Conservation (phyloP, 2,113 vertebrate species). For the Polypterus senegalus region DNA sequence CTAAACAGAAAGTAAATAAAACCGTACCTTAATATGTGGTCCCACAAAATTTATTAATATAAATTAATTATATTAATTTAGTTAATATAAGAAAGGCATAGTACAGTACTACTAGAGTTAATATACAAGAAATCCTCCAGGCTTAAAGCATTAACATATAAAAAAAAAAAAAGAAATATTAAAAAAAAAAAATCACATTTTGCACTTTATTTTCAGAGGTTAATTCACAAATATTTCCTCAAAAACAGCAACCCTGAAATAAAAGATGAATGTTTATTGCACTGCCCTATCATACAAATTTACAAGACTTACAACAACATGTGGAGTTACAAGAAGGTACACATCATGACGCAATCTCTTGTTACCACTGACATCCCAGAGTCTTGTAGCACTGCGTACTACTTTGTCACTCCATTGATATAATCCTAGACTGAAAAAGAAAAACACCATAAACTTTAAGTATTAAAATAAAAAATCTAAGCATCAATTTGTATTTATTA, state of each 20-base stretch:
- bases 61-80: no score
- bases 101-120: no score
- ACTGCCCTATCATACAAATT: no score
- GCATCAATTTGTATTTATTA: neutral
- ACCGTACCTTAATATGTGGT: neutral
- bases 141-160: no score
- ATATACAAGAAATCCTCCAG: no score
- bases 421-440: conserved; percentile 68
- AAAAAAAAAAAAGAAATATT: no score
- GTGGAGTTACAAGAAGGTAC: conserved; percentile 76
- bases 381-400: conserved; percentile 57
- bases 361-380: conserved; percentile 73
- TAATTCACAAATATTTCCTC: no score
- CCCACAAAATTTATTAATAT: neutral
- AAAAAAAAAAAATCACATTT: no score
- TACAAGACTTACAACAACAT: conserved; percentile 70
- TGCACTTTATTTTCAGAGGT: no score
- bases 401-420: conserved; percentile 91
- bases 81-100: no score
- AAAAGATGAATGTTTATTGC: no score
- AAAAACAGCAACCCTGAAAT: no score
- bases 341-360: conserved; percentile 68
- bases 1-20: conserved; percentile 32
- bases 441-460: conserved; percentile 1
- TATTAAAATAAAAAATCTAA: conserved; percentile 3